Conservation (phyloP, 2,113 vertebrate species). For the Tychaedon coryphoeus region DNA sequence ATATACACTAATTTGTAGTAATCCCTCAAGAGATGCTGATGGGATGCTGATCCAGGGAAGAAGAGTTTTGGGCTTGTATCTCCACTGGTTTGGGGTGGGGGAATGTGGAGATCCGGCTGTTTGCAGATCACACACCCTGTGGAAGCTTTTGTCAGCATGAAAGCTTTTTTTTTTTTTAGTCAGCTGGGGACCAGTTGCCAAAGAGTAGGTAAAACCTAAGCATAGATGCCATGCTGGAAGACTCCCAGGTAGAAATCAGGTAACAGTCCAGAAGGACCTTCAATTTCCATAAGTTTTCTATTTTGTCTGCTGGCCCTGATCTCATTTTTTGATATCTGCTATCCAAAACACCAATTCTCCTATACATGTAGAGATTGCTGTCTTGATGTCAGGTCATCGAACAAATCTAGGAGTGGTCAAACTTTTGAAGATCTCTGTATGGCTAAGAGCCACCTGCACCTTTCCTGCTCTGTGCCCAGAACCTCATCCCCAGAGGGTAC, state of each 20-base stretch:
- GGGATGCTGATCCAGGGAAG: neutral
- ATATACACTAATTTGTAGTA: neutral
- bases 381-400: neutral
- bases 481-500: neutral
- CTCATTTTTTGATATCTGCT: neutral
- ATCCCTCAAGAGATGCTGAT: neutral
- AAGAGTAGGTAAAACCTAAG: neutral
- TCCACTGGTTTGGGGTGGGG: neutral
- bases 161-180: neutral
- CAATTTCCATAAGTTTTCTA: neutral
- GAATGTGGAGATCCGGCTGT: neutral
- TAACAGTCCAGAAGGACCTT: neutral
- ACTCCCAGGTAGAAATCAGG: neutral
- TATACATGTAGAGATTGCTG: fast-evolving
- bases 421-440: neutral
- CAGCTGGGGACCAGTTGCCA: neutral
- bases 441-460: neutral
- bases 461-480: neutral
- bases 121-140: neutral
- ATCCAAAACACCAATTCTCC: neutral
- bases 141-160: neutral
- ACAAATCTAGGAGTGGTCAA: neutral
- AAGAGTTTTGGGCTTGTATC: neutral
- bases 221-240: neutral
- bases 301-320: neutral